Conservation (phyloP, 2,113 vertebrate genomes). For the Brachyhypopomus gauderio region DNA sequence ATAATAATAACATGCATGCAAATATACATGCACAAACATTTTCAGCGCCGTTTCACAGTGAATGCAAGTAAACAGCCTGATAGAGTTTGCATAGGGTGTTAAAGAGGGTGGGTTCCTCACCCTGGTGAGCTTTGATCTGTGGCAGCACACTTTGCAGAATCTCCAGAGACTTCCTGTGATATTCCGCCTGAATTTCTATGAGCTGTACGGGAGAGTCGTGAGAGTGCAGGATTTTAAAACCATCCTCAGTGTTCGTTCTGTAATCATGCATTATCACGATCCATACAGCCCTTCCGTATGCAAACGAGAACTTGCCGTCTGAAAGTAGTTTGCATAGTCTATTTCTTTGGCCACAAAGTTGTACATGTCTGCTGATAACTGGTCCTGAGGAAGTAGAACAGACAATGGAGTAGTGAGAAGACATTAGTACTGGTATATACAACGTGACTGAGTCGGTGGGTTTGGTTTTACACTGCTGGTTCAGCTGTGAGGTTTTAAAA, state of each 20-base stretch:
- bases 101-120: slow-evolving; percentile 73
- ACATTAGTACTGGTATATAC: neutral
- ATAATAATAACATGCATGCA: slow-evolving; percentile 30
- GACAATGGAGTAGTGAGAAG: neutral
- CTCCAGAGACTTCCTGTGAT: slow-evolving; percentile 92
- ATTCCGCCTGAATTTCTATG: slow-evolving; percentile 96
- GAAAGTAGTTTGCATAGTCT: slow-evolving; percentile 99
- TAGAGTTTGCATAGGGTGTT: slow-evolving; percentile 12
- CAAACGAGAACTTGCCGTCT: slow-evolving; percentile 82
- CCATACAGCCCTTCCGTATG: neutral
- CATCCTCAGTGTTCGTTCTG: neutral
- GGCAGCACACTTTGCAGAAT: slow-evolving; percentile 91
- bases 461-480: neutral
- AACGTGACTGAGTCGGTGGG: neutral
- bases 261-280: neutral
- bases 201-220: slow-evolving; percentile 74
- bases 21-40: slow-evolving; percentile 6
- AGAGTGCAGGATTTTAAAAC: slow-evolving; percentile 4
- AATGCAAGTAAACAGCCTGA: slow-evolving; percentile 19
- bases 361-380: slow-evolving; percentile 98
- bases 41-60: slow-evolving; percentile 22
- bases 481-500: neutral
- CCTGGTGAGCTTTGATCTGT: slow-evolving; percentile 98
- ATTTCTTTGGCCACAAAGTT: slow-evolving; percentile 99
- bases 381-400: slow-evolving; percentile 80